Conservation (phyloP, 2,888 invertebrate species). For the Merodon equestris region DNA sequence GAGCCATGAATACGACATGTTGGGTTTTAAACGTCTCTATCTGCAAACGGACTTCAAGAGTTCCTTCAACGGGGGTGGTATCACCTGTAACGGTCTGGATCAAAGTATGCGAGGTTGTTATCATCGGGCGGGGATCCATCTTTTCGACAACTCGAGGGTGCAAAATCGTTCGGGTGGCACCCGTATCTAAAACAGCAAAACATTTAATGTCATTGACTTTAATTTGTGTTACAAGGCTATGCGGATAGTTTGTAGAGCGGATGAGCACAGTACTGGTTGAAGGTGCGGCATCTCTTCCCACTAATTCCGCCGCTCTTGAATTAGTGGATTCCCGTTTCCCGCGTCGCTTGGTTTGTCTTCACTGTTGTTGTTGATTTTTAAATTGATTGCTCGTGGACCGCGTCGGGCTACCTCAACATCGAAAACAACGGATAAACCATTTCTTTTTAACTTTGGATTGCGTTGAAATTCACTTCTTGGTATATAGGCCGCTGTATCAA, state of each 20-base stretch:
- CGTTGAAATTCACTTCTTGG: no score
- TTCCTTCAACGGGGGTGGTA: conserved; percentile 2
- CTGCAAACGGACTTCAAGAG: background rate
- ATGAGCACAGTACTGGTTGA: conserved; percentile 2
- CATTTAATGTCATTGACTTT: background rate
- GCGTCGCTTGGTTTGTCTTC: background rate
- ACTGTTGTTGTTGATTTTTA: background rate
- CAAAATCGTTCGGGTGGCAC: conserved; percentile 1
- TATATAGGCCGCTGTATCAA: no score
- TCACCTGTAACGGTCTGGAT: conserved; percentile 2
- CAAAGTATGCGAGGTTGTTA: background rate
- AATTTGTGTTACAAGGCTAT: background rate
- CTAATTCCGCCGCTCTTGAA: conserved; percentile 2
- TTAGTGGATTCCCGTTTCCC: conserved; percentile 4
- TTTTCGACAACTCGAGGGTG: background rate
- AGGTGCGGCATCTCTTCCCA: background rate
- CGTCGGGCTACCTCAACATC: background rate
- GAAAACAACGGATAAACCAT: conserved; percentile 1
- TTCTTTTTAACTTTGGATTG: background rate
- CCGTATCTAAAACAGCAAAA: background rate
- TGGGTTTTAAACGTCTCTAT: conserved; percentile 1
- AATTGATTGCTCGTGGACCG: background rate
- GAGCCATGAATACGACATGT: background rate
- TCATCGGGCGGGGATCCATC: conserved; percentile 1
- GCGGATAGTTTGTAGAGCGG: background rate